Conservation (phyloP, 2,113 vertebrate genomes). For the Axis porcinus region DNA sequence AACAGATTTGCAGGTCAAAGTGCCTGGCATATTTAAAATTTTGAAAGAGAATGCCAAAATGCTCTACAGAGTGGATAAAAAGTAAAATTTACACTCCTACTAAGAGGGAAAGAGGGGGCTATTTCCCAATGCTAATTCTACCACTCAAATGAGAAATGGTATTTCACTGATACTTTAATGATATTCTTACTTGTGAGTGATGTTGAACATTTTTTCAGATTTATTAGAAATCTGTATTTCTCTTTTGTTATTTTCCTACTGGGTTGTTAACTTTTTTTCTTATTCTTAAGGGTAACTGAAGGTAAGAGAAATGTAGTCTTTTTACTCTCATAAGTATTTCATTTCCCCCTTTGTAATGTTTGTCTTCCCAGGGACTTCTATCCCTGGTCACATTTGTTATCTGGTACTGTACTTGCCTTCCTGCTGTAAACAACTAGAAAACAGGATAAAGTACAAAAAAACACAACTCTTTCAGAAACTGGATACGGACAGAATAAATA, state of each 20-base stretch:
- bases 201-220: not conserved
- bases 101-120: not conserved
- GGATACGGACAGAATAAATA: not conserved
- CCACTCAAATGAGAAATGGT: not conserved
- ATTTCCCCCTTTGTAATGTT: not conserved
- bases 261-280: not conserved
- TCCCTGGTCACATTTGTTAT: not conserved
- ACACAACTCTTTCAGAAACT: not conserved
- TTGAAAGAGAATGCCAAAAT: not conserved
- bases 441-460: not conserved
- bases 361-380: not conserved
- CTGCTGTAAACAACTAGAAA: not conserved
- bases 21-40: not conserved
- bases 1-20: not conserved
- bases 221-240: not conserved
- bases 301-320: not conserved
- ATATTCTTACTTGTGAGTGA: not conserved
- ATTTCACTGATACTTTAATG: not conserved
- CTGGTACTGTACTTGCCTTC: not conserved
- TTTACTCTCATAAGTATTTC: not conserved
- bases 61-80: not conserved
- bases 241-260: not conserved
- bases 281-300: not conserved
- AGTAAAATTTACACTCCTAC: not conserved
- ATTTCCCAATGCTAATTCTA: not conserved